These are phyloP conservation scores for Morpho achilles DNA, from an alignment of 2,888 invertebrate species.

Conservation along the genomic window DNA sequence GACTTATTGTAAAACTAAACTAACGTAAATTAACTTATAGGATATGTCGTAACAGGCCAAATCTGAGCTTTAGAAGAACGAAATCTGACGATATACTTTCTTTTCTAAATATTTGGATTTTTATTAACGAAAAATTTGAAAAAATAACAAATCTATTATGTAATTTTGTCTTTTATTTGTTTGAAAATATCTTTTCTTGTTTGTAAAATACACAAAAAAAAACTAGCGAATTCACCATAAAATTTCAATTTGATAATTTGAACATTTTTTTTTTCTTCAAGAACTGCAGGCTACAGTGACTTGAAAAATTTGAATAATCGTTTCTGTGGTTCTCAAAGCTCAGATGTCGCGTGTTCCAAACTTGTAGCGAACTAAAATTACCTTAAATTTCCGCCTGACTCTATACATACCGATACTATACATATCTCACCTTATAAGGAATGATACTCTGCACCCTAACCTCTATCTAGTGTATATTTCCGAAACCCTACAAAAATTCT, in stretches of 20 bases:
- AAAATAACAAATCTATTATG: too few species aligned
- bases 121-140: too few species aligned
- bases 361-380: background rate
- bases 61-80: background rate
- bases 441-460: conserved; percentile 46
- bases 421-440: conserved; percentile 53
- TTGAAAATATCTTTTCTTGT: too few species aligned
- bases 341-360: background rate
- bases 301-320: too few species aligned
- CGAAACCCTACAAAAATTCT: conserved; percentile 31
- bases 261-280: too few species aligned
- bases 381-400: conserved; percentile 1
- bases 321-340: background rate
- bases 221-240: too few species aligned
- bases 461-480: conserved; percentile 29
- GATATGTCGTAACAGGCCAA: background rate
- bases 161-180: too few species aligned
- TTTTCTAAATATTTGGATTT: too few species aligned
- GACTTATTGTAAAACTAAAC: conserved; percentile 3
- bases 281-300: too few species aligned
- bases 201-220: too few species aligned
- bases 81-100: too few species aligned
- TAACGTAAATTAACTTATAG: conserved; percentile 7
- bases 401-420: conserved; percentile 15
- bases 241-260: too few species aligned